Evolutionary conservation across 2,797 vertebrate species (phyloP).

Genomic region (Ispidina picta): DNA sequence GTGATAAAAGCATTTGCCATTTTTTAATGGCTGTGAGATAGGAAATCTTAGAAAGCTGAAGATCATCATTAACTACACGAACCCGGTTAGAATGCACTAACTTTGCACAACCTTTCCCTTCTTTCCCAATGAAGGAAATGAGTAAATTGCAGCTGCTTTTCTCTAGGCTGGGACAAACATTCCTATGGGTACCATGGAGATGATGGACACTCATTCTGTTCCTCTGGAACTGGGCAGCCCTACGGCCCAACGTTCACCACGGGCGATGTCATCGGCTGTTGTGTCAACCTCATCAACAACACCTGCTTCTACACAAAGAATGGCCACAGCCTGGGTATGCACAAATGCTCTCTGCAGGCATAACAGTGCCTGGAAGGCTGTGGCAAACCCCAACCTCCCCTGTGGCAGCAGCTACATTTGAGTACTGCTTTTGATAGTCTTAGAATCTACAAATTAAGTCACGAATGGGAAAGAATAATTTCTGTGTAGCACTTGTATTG

Average conservation of each 20-base stretch:
- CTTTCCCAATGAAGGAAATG: neutral
- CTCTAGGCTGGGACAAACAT: constrained; percentile 98
- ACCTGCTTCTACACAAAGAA: constrained; percentile 97
- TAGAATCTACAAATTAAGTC: neutral
- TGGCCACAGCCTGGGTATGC: constrained; percentile 85
- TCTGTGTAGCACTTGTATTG: neutral
- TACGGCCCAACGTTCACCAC: constrained; percentile 99
- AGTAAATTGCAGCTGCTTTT: constrained; percentile 41
- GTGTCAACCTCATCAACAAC: constrained; percentile 99
- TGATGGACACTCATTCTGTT: constrained; percentile 99
- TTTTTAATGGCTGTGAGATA: neutral
- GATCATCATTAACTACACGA: neutral
- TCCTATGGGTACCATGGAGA: constrained; percentile 99
- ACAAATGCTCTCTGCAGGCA: constrained; percentile 1
- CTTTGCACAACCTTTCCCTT: neutral
- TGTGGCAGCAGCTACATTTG: neutral
- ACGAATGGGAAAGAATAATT: neutral
- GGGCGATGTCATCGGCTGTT: constrained; percentile 98
- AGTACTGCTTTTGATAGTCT: neutral
- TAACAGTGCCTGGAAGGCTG: neutral
- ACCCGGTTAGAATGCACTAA: neutral
- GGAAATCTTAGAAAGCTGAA: neutral
- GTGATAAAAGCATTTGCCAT: neutral
- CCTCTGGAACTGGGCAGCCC: constrained; percentile 97
- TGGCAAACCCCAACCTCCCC: neutral